Percentiles rank a stretch among this genome's conserved stretches.
These are phyloP conservation scores for Harpalus rufipes DNA, from an alignment of 2,888 invertebrate genomes.

Conservation along the genomic window DNA sequence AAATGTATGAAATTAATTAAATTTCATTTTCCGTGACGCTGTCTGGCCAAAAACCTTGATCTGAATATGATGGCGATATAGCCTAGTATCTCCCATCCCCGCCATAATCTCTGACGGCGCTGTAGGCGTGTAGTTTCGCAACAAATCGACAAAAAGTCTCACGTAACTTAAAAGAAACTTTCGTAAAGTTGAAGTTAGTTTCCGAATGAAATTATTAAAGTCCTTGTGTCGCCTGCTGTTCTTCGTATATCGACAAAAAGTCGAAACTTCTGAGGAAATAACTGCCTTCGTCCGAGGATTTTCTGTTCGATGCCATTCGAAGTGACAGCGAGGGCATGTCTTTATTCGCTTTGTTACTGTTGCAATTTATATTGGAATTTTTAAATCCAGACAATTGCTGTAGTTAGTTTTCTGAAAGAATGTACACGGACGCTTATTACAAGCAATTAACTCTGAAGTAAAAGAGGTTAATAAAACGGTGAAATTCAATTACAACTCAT, in stretches of 20 bases:
- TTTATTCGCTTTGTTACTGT: slow-evolving; percentile 17
- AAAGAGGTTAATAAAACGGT: too few relatives aligned
- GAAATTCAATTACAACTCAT: not conserved
- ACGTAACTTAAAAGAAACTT: slow-evolving; percentile 58
- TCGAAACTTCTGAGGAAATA: slow-evolving; percentile 48
- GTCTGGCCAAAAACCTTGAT: slow-evolving; percentile 24
- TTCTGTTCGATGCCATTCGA: slow-evolving; percentile 14
- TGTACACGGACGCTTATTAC: not conserved
- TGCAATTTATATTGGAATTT: slow-evolving; percentile 31
- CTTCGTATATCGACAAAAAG: slow-evolving; percentile 44
- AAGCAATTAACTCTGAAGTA: not conserved
- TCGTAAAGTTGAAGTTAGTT: slow-evolving; percentile 62
- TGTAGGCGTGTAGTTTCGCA: slow-evolving; percentile 57
- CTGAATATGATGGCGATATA: slow-evolving; percentile 22
- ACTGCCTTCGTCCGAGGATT: slow-evolving; percentile 28
- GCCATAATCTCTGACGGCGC: slow-evolving; percentile 46
- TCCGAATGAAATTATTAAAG: slow-evolving; percentile 65
- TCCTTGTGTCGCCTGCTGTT: slow-evolving; percentile 55
- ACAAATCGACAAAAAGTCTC: slow-evolving; percentile 48
- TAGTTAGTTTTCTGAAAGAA: slow-evolving; percentile 1
- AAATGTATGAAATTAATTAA: slow-evolving; percentile 64
- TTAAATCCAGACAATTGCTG: slow-evolving; percentile 6
- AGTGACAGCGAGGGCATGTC: not conserved
- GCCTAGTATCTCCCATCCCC: slow-evolving; percentile 37
- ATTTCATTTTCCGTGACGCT: slow-evolving; percentile 50